These are phyloP conservation scores for Vulpes lagopus DNA, from an alignment of 2,113 vertebrate genomes.

Conservation along the genomic window DNA sequence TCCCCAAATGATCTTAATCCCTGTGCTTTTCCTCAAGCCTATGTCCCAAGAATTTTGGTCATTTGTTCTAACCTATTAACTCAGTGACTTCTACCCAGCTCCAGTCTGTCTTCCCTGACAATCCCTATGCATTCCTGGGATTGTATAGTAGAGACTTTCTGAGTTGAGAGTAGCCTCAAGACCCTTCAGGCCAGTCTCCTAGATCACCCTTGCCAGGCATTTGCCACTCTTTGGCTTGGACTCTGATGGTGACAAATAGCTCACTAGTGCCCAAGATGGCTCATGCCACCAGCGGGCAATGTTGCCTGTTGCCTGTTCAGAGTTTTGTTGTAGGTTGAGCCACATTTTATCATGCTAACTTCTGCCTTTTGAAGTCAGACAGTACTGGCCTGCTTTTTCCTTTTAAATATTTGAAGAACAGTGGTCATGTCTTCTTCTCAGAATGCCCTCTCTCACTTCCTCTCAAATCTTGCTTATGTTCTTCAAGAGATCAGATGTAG, in stretches of 20 bases:
- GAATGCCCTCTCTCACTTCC: neutral
- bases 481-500: neutral
- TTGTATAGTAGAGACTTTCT: neutral
- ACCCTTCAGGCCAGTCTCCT: neutral
- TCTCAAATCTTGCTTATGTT: neutral
- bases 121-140: neutral
- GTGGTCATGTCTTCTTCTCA: neutral
- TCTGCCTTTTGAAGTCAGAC: neutral
- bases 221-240: neutral
- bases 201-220: neutral
- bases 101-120: neutral
- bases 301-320: neutral
- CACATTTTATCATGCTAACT: neutral
- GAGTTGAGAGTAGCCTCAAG: neutral
- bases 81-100: neutral
- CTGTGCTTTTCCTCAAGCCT: neutral
- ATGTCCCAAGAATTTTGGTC: neutral
- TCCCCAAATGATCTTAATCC: neutral
- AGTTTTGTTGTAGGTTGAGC: neutral
- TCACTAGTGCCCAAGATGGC: neutral
- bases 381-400: neutral
- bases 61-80: neutral
- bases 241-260: neutral
- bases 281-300: too few relatives aligned
- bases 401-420: constrained; percentile 46